Base-by-base conservation (phyloP, 1,140 invertebrate genomes). In the Carposina sasakii region DNA sequence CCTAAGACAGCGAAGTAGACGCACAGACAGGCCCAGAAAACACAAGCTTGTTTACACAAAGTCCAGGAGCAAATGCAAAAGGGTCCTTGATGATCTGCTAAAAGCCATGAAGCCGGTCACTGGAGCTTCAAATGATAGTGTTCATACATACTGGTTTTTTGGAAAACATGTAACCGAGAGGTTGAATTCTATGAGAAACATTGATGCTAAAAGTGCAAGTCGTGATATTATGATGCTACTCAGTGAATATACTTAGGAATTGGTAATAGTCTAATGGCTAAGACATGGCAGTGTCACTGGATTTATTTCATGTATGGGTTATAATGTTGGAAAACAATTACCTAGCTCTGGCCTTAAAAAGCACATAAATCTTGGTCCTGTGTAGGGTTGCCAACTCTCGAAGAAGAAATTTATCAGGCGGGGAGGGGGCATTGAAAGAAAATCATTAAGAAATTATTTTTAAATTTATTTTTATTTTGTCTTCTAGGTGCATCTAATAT, bases 91-190 rank as follows among this genome's bases (percentile, higher is more conserved):
- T 47, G 66, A 74, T 57, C 56, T 82, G 4, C 10, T 77, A 1
- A 46, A 54, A 23, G 54, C 75, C 5, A 69, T 82, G 67, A 54
- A 59, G 16, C 76, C 78, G 8, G 41, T 81, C 23, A 30, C 48
- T 4, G 19, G 19, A 2, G 19, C 19, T 13, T 37, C 40, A 20
- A 28, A 48, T n/a, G 52, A 64, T 45, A 60, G 43, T 21, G n/a
- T n/a, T n/a, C n/a, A n/a, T n/a, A n/a, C n/a, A n/a, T 82, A 72
- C 36, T 76, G 75, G 71, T 78, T 74, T 22, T 78, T 82, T 28
- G 71, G 76, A 0, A 67, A 57, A 33, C 75, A 81, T 58, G 63
- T 82, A 0, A 63, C 66, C 0, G 76, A 78, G 40, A 54, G 65
- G 43, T 48, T 82, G 2, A 78, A 76, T 54, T 48, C 49, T 23